Base-by-base conservation (phyloP, 1,140 invertebrate genomes). In the Drosophila burlai region DNA sequence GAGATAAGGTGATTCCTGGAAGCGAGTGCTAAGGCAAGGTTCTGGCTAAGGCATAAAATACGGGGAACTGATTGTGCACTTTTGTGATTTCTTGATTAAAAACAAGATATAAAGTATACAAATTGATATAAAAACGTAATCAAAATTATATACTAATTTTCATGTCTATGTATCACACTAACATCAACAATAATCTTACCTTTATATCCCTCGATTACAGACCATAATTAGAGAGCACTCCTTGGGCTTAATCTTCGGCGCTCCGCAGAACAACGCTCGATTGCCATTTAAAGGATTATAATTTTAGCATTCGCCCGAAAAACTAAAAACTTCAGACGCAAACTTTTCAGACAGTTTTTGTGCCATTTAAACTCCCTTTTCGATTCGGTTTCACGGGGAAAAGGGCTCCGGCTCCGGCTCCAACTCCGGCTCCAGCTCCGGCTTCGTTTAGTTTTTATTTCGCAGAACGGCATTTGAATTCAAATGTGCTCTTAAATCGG, bases 401-500 rank as follows among this genome's bases (percentile, higher is more conserved):
- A 65, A 65, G 29, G 34, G 67, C 34, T 18, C 10, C 4, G 3
- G 8, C 15, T 50, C 46, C 11, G 4, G 10, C 42, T 45, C 42
- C 42, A 4, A 2, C 21, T 24, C 45, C 46, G 0, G 26, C 4
- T 24, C 24, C 21, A 1, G 24, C 47, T 7, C 31, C 2, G 42
- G 43, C 38, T 60, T 18, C 78, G 57, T 57, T 58, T 87, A 81
- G 66, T 81, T 84, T 89, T 79, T 83, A 79, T 89, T 89, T 79
- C 45, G 55, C 45, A 34, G 57, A 62, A 80, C 85, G 55, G 81
- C 79, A 90, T 90, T 90, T 90, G 79, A 90, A 90, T 90, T 73
- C 85, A 89, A 89, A 89, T 89, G 85, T 90, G 85, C 85, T 85
- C 81, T 90, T 80, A 90, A 90, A 90, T 90, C 85, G 85, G 85